phyloP scores from a whole-genome alignment of 2,113 vertebrate species.

The Hippocampus abdominalis region DNA sequence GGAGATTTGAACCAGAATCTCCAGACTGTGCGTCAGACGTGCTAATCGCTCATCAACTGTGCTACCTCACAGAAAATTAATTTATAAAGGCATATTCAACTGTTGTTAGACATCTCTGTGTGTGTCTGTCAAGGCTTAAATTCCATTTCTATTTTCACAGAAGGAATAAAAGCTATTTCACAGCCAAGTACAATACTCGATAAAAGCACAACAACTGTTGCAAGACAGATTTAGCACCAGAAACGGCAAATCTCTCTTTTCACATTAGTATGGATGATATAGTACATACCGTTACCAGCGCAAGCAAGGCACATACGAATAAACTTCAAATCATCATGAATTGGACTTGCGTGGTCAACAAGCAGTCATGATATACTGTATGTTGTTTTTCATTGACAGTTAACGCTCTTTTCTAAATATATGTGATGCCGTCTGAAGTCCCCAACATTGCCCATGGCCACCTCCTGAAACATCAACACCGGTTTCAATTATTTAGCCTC shows the following conservation, averaged over 20 bases:
- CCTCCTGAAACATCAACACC: neutral
- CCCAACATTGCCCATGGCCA: neutral
- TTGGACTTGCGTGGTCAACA: neutral
- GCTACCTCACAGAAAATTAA: too few relatives aligned
- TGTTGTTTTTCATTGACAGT: neutral
- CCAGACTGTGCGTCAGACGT: too few relatives aligned
- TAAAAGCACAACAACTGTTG: neutral
- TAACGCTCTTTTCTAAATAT: neutral
- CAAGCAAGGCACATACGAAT: neutral
- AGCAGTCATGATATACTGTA: neutral
- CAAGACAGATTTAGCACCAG: neutral
- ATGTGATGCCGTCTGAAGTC: neutral
- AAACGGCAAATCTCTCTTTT: neutral
- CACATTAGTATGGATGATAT: neutral
- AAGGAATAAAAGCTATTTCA: neutral
- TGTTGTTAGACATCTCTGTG: too few relatives aligned
- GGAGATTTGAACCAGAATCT: too few relatives aligned
- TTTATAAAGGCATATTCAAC: too few relatives aligned
- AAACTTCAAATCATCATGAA: neutral
- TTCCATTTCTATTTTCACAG: neutral
- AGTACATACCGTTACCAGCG: neutral
- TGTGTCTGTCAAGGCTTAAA: too few relatives aligned
- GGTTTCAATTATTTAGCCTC: constrained; percentile 54
- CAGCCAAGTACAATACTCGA: neutral
- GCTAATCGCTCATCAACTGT: too few relatives aligned